Conservation (phyloP, 2,797 vertebrate genomes). For the Poeciliopsis turneri region DNA sequence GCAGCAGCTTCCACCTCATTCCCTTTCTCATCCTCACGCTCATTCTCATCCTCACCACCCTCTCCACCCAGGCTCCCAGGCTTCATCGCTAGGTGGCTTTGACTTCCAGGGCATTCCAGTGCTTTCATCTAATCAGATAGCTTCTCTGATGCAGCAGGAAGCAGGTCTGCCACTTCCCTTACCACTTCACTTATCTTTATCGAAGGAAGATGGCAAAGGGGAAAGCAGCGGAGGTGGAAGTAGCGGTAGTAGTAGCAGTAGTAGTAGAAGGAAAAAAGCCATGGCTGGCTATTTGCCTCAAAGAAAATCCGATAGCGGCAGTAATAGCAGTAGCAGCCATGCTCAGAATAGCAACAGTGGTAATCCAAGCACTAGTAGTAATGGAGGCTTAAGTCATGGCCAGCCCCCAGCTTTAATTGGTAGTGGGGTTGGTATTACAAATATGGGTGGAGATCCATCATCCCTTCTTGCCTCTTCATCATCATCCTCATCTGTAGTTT, state of each 20-base stretch:
- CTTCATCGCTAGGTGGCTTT: constrained; percentile 82
- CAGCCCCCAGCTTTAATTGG: constrained; percentile 80
- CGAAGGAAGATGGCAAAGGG: constrained; percentile 84
- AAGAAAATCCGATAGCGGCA: constrained; percentile 80
- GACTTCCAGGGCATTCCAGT: constrained; percentile 88
- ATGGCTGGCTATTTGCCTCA: constrained; percentile 87
- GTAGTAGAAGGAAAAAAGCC: constrained; percentile 85
- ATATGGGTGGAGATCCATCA: constrained; percentile 80
- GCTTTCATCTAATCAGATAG: constrained; percentile 86
- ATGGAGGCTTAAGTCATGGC: constrained; percentile 78
- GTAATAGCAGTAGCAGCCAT: constrained; percentile 70
- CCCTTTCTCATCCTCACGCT: constrained; percentile 82
- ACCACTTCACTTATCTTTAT: constrained; percentile 84
- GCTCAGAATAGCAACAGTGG: constrained; percentile 71
- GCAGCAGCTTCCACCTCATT: constrained; percentile 82
- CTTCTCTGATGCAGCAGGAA: constrained; percentile 86
- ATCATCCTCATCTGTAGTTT: constrained; percentile 84
- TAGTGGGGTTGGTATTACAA: constrained; percentile 78
- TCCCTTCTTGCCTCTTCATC: constrained; percentile 82
- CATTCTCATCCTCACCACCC: constrained; percentile 85
- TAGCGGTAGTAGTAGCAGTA: constrained; percentile 68
- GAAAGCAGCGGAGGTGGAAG: constrained; percentile 75
- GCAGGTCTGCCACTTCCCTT: constrained; percentile 83
- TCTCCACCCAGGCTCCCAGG: constrained; percentile 82
- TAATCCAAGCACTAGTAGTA: constrained; percentile 78